A percentile compares a stretch with the other conserved stretches of the same genome.
Conservation (phyloP, 2,797 vertebrate species). For the Cyclopterus lumpus region DNA sequence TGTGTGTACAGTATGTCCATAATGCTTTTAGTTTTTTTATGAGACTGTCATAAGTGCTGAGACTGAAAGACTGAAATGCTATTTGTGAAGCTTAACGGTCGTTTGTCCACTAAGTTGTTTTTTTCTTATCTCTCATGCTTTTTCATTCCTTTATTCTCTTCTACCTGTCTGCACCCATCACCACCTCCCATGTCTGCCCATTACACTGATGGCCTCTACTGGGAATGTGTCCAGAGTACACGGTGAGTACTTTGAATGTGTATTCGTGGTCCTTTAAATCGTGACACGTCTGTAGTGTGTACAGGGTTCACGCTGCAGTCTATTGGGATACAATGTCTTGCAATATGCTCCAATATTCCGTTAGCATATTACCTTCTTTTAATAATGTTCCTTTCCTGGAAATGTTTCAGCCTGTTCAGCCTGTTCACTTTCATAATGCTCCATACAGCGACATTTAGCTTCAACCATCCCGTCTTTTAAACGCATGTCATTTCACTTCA, state of each 20-base stretch:
- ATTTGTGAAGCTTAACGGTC: conserved; percentile 30
- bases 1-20: neutral
- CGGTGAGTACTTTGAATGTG: conserved; percentile 66
- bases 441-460: conserved; percentile 23
- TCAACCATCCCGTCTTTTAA: neutral
- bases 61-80: conserved; percentile 5
- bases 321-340: neutral
- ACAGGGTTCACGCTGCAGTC: neutral
- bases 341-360: neutral
- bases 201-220: conserved; percentile 42
- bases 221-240: conserved; percentile 74
- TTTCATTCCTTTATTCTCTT: conserved; percentile 49
- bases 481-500: neutral
- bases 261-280: neutral
- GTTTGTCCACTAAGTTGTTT: conserved; percentile 34
- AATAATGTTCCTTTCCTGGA: neutral
- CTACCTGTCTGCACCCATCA: neutral
- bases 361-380: neutral
- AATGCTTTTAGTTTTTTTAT: neutral
- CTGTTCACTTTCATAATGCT: neutral
- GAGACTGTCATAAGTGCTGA: neutral
- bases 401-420: neutral
- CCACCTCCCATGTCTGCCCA: conserved; percentile 25
- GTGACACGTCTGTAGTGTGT: neutral
- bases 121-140: conserved; percentile 23